phyloP scores from a whole-genome alignment of 1,140 invertebrate genomes.

The Neuroterus valhalla region DNA sequence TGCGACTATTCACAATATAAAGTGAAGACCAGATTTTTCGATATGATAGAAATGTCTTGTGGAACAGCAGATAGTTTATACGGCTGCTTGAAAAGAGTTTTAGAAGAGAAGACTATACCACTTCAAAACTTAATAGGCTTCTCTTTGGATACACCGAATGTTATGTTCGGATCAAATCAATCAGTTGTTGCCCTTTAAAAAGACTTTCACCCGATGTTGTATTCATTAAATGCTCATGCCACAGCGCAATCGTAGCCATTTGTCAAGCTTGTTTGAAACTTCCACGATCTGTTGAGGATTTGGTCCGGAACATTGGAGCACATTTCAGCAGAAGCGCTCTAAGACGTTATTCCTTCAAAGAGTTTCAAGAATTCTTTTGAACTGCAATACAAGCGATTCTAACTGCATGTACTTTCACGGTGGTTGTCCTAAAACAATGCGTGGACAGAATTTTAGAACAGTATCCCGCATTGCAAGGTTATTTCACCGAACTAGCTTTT shows the following conservation, averaged over 20 bases:
- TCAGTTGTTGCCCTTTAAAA: slow-evolving; percentile 58
- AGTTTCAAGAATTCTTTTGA: slow-evolving; percentile 64
- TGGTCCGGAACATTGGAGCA: slow-evolving; percentile 53
- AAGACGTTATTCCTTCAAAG: slow-evolving; percentile 57
- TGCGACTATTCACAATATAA: no score
- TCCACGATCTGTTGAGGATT: slow-evolving; percentile 48
- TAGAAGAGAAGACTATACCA: slow-evolving; percentile 47
- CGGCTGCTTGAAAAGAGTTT: slow-evolving; percentile 37
- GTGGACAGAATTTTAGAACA: slow-evolving; percentile 64
- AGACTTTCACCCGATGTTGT: slow-evolving; percentile 52
- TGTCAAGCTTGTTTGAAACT: slow-evolving; percentile 61
- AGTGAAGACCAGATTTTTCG: no score
- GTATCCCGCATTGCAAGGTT: slow-evolving; percentile 38
- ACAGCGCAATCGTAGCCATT: slow-evolving; percentile 57
- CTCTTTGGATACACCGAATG: slow-evolving; percentile 63
- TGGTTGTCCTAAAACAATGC: slow-evolving; percentile 67
- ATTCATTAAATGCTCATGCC: slow-evolving; percentile 67
- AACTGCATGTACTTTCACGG: slow-evolving; percentile 54
- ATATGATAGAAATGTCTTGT: no score
- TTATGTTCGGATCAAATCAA: slow-evolving; percentile 61
- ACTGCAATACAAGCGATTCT: slow-evolving; percentile 64
- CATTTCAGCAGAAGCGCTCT: slow-evolving; percentile 62
- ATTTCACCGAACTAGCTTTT: slow-evolving; percentile 57
- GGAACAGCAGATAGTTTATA: slow-evolving; percentile 43
- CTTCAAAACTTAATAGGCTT: slow-evolving; percentile 60